A percentile compares a stretch with the other conserved stretches of the same genome.
These are phyloP conservation scores for Corydoras sp. DNA, from an alignment of 2,113 vertebrate genomes.

Conservation along the genomic window DNA sequence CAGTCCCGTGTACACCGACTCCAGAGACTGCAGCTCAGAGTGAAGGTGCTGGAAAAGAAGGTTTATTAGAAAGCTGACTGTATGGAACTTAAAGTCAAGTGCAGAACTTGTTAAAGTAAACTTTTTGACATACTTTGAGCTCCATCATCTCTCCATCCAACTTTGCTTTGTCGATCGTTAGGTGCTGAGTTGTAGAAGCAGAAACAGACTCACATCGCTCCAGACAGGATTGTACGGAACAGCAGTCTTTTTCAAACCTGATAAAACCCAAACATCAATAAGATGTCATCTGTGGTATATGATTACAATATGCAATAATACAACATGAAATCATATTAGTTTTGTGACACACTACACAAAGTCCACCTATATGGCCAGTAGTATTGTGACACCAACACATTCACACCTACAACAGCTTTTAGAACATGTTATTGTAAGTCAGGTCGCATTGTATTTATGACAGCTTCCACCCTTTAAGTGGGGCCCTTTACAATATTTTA, in stretches of 20 bases:
- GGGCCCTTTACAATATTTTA: no score
- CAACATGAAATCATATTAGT: no score
- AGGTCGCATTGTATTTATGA: no score
- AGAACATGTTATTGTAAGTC: no score
- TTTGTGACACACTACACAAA: no score
- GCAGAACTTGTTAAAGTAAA: neutral
- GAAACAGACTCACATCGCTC: constrained; percentile 75
- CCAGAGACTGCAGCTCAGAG: constrained; percentile 65
- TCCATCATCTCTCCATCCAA: constrained; percentile 77
- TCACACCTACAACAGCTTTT: no score
- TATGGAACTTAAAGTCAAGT: neutral
- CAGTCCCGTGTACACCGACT: constrained; percentile 61
- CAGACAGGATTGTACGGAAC: constrained; percentile 75
- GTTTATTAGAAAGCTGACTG: neutral
- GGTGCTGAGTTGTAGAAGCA: constrained; percentile 57
- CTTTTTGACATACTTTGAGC: constrained; percentile 65
- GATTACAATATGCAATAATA: no score
- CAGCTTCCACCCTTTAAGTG: no score
- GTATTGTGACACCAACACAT: no score
- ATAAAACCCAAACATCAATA: constrained; percentile 30
- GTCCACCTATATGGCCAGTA: no score
- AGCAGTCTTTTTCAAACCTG: constrained; percentile 85
- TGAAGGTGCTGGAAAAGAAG: constrained; percentile 64
- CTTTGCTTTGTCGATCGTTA: constrained; percentile 78
- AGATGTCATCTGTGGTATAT: neutral